Percentiles rank a stretch among this genome's conserved stretches.
Evolutionary conservation across 2,888 invertebrate genomes (phyloP).

Genomic region (Galerucella calmariensis): DNA sequence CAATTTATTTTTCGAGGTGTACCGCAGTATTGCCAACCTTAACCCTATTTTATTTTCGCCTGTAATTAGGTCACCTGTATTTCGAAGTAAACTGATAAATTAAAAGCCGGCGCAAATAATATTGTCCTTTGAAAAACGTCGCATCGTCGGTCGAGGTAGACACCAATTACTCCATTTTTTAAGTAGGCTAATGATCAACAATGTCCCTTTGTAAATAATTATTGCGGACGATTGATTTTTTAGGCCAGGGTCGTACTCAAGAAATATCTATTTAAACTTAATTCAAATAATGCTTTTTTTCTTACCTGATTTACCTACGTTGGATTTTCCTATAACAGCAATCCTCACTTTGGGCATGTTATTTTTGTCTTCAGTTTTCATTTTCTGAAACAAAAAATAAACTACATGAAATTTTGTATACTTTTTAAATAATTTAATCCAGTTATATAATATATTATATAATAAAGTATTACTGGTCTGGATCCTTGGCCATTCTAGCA

Average conservation of each 20-base stretch:
- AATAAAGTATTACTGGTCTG: too few relatives aligned
- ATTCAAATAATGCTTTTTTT: neutral
- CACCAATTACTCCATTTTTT: conserved; percentile 10
- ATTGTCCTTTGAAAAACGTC: conserved; percentile 9
- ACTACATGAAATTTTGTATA: neutral
- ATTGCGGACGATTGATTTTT: neutral
- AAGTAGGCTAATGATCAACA: conserved; percentile 16
- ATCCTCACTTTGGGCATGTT: conserved; percentile 76
- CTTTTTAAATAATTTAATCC: neutral
- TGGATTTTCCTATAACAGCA: conserved; percentile 80
- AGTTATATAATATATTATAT: too few relatives aligned
- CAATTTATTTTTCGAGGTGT: conserved; percentile 17
- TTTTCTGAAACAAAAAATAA: conserved; percentile 56
- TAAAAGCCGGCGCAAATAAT: neutral
- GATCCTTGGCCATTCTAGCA: too few relatives aligned
- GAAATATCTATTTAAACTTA: neutral
- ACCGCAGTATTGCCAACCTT: neutral
- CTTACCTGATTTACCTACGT: conserved; percentile 85
- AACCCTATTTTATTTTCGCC: conserved; percentile 3
- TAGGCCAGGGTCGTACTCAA: conserved; percentile 4
- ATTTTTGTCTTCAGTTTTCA: conserved; percentile 75
- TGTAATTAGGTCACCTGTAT: conserved; percentile 16
- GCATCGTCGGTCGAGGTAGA: conserved; percentile 1
- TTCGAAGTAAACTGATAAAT: conserved; percentile 1
- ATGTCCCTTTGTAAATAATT: conserved; percentile 13